These are phyloP conservation scores for Neocrepidodera transversa DNA, from an alignment of 2,888 invertebrate genomes.

Conservation along the genomic window DNA sequence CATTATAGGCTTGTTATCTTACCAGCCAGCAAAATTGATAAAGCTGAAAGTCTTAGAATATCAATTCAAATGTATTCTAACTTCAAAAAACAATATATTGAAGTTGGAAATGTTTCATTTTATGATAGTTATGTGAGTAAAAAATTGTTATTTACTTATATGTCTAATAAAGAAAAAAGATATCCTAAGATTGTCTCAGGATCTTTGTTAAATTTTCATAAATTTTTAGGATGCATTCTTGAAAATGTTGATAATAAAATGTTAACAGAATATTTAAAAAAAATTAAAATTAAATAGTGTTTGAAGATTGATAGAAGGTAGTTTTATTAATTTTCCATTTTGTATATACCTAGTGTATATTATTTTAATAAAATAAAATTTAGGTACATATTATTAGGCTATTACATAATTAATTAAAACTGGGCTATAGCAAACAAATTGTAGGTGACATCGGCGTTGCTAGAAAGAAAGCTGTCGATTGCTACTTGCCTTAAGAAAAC, in stretches of 20 bases:
- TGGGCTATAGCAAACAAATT: too few relatives aligned
- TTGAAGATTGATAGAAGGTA: too few relatives aligned
- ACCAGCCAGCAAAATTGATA: conserved; percentile 68
- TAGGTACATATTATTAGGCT: too few relatives aligned
- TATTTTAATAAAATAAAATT: too few relatives aligned
- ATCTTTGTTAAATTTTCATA: conserved; percentile 75
- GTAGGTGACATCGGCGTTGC: too few relatives aligned
- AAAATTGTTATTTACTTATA: conserved; percentile 74
- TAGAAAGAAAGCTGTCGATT: too few relatives aligned
- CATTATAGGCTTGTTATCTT: conserved; percentile 72
- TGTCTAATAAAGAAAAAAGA: conserved; percentile 62
- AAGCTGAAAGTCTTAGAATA: conserved; percentile 73
- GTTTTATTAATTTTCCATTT: too few relatives aligned
- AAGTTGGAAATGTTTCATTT: conserved; percentile 76
- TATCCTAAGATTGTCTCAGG: conserved; percentile 78
- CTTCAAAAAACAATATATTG: conserved; percentile 68
- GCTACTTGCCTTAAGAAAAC: too few relatives aligned
- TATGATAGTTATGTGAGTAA: conserved; percentile 80
- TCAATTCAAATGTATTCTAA: conserved; percentile 79
- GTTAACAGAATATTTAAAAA: conserved; percentile 1
- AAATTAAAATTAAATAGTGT: background rate
- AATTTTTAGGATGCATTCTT: conserved; percentile 74
- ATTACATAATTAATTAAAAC: too few relatives aligned
- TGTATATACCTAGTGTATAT: too few relatives aligned
- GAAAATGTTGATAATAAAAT: conserved; percentile 64